Percentiles rank a stretch among this genome's conserved stretches.
Conservation (phyloP, 2,113 vertebrate genomes). For the Platanista minor region DNA sequence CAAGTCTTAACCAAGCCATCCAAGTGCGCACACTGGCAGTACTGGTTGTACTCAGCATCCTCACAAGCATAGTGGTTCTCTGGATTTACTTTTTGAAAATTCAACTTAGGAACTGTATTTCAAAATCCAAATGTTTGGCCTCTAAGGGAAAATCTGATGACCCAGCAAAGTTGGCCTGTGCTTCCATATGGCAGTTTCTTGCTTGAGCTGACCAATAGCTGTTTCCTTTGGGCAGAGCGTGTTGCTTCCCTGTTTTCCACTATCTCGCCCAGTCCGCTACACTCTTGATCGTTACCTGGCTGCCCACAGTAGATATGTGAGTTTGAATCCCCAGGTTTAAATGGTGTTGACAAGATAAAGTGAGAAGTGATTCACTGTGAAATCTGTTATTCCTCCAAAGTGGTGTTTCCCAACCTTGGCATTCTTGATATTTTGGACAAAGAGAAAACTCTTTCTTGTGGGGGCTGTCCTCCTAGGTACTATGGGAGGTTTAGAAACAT, state of each 20-base stretch:
- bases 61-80: neutral
- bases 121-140: neutral
- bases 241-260: neutral
- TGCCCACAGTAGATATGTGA: neutral
- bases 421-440: neutral
- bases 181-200: neutral
- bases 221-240: neutral
- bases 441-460: neutral
- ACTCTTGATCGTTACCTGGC: neutral
- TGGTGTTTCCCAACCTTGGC: neutral
- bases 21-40: too few relatives aligned
- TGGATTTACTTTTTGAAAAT: neutral
- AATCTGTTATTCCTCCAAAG: neutral
- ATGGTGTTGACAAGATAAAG: neutral
- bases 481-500: neutral
- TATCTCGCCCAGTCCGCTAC: rapidly evolving
- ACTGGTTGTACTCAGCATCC: rapidly evolving
- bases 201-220: too few relatives aligned
- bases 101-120: neutral
- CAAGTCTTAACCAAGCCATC: too few relatives aligned
- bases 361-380: neutral
- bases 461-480: too few relatives aligned
- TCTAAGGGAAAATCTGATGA: neutral
- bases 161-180: neutral
- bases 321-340: neutral